Evolutionary conservation across 2,113 vertebrate genomes (phyloP).

Genomic region (Eulacestoma nigropectus): DNA sequence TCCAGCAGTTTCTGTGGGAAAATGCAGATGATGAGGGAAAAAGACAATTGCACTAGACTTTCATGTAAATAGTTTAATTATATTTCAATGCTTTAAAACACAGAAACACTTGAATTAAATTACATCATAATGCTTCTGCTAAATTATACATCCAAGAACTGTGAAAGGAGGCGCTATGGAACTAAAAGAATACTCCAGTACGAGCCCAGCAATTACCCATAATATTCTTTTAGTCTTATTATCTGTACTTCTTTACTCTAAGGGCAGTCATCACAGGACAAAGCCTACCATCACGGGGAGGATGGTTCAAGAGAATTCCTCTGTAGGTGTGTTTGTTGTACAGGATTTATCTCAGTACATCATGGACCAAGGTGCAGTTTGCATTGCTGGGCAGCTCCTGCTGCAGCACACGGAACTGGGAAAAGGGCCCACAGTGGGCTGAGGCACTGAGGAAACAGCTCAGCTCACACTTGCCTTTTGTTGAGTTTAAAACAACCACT

Average conservation of each 20-base stretch:
- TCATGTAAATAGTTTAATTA: conserved; percentile 67
- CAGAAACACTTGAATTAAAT: conserved; percentile 58
- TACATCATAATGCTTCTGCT: conserved; percentile 51
- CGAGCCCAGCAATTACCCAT: conserved; percentile 7
- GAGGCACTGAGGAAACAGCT: background rate
- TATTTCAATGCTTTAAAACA: conserved; percentile 52
- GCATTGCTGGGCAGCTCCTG: background rate
- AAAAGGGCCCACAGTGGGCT: background rate
- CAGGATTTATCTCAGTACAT: background rate
- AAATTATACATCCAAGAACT: conserved; percentile 21
- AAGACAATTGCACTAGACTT: background rate
- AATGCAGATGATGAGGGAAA: background rate
- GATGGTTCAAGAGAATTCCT: background rate
- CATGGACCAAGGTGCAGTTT: background rate
- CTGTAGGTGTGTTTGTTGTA: background rate
- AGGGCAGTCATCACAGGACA: background rate
- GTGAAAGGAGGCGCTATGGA: background rate
- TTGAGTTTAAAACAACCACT: background rate
- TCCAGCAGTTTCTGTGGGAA: background rate
- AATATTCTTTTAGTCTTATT: background rate
- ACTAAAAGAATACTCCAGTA: conserved; percentile 26
- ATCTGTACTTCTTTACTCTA: background rate
- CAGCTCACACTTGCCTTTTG: background rate
- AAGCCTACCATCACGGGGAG: background rate
- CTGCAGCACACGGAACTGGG: background rate